Evolutionary conservation across 1,140 invertebrate genomes (phyloP), one percentile per base, ranked within the genome.

Genomic region (Zaprionus taronus): DNA sequence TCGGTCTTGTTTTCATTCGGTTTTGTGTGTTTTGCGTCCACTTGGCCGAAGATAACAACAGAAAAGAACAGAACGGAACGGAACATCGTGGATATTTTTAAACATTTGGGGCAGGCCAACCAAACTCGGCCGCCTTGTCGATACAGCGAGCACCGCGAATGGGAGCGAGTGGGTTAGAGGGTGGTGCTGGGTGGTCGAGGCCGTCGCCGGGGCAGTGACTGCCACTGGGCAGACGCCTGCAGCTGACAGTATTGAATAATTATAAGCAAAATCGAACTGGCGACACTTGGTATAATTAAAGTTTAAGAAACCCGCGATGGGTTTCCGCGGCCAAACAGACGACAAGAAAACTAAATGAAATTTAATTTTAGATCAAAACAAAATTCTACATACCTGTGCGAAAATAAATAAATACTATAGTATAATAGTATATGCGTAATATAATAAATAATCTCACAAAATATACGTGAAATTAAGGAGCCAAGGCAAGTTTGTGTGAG

Each of bases 51-150:
- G 82, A 85, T 85, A 85, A 86, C 77, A 86, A 74, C 77, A 86
- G 77, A 83, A 79, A 58, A 71, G 64, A 86, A 74, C 77, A 86
- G 77, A 83, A 75, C 61, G 68, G 64, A 51, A 20, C 47, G 20
- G 12, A 51, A 51, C 20, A 22, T 24, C 75, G 70, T 62, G 57
- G 77, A 73, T 90, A 90, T 90, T 90, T 90, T 71, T 90, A 90
- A 80, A 90, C 78, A 90, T 90, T 90, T 90, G 85, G 85, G 85
- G 81, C 83, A 86, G 83, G 83, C 80, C 76, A 75, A 77, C 66
- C 55, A 66, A 58, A 79, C 60, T 72, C 76, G 71, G 62, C 65
- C 81, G 84, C 72, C 80, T 81, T 90, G 85, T 89, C 85, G 81
- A 90, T 90, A 84, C 67, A 66, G 75, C 63, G 67, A 22, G 47